Evolutionary conservation across 1,140 invertebrate genomes (phyloP), one percentile per base, ranked within the genome.

Genomic region (Trypoxylus dichotomus): DNA sequence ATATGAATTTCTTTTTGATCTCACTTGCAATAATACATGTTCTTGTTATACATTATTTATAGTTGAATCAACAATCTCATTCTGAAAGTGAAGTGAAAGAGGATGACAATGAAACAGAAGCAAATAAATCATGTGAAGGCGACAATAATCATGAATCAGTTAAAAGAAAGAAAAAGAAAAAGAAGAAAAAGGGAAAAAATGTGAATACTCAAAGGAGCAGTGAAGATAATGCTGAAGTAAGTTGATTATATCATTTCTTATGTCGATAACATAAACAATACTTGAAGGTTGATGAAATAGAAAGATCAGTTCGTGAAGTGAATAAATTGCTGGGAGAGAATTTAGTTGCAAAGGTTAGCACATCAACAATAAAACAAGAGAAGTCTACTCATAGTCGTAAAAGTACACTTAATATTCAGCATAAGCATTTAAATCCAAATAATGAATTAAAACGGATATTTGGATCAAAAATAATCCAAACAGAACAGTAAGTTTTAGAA

Each of bases 401-500:
- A 75, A 86, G 87, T 75, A 84, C 92, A 42, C 83, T 95, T 10
- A 87, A 83, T 32, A 87, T 95, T 2, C 91, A 95, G 72, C 88
- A 90, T 75, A 94, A 93, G 84, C 88, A 95, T 86, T 86, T 97
- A 3, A 96, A 96, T 88, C 90, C 93, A 37, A 92, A 93, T 75
- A 94, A 95, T 87, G 96, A 97, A 87, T 87, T 97, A 79, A 93
- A 92, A 77, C 91, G 91, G 82, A 94, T 95, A 81, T 97, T 97
- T 90, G 95, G 96, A 6, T 92, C 92, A 10, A 93, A 93, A 85
- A 92, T 94, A 76, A 89, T 95, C 19, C 91, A 93, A 84, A 88
- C 88, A 75, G 92, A 93, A 82, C 89, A 91, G 90, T 92, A 88
- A 85, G 83, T 85, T 27, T 71, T 13, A 37, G 32, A 8, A n/a